Evolutionary conservation across 2,888 invertebrate species (phyloP), one percentile per base, ranked within the genome.

Genomic region (Stenotaenia linearis): DNA sequence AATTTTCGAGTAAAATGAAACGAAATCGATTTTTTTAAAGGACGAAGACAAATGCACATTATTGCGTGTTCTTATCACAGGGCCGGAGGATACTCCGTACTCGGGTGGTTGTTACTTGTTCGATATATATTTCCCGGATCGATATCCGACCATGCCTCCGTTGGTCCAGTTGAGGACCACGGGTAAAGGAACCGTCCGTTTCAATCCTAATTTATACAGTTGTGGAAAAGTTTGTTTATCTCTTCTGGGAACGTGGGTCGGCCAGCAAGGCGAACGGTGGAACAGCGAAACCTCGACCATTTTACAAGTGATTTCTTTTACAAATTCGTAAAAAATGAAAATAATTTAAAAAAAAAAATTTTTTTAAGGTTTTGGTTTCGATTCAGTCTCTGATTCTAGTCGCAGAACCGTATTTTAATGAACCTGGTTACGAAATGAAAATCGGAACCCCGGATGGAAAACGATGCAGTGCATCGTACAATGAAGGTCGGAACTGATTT

Each of bases 401-500:
- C 23, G 83, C 84, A 15, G 84, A 85, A 75, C 85, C 85, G 12
- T 85, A 84, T 81, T 85, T 85, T 81, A 85, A 85, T 81, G 85
- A 85, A 80, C 85, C 85, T 21, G 85, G 85, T 12, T 85, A 84
- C 81, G 85, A 85, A 80, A 82, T 82, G 61, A 82, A 82, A 78
- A 85, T 84, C 23, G 85, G 85, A 40, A 85, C 85, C 35, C 12
- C 15, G 6, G 18, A 18, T 1, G 76, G 76, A 6, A 76, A 28
- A 18, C 9, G 35, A n/a, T 12, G 15, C 1, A 76, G 76, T 21
- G 18, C n/a, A 5, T n/a, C 10, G 7, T 76, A 76, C 15, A 76
- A 76, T 18, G 76, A 76, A 35, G 76, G 76, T n/a, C n/a, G n/a
- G n/a, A n/a, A n/a, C n/a, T n/a, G n/a, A n/a, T n/a, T n/a, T n/a